Evolutionary conservation across 92 coral and sea anemone species (phyloP), one percentile per base, ranked within the genome.

Genomic region (Paragorgia papillata): DNA sequence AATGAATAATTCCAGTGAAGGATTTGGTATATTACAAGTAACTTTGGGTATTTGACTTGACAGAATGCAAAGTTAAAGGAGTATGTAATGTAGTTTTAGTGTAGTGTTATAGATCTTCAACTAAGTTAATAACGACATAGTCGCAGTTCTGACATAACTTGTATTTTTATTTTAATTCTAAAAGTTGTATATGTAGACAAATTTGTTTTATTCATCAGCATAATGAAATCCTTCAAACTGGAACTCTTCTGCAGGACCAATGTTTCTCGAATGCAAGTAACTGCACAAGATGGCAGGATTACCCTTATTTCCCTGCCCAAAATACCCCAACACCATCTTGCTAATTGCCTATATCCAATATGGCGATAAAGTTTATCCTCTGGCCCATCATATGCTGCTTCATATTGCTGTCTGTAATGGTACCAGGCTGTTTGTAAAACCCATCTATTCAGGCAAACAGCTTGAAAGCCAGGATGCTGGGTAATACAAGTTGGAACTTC

Each of bases 281-380:
- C 83, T 15, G 83, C 83, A 65, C 75, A 64, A 31, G 83, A 64
- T 63, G 57, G 83, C 73, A 79, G 58, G 8, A 59, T 58, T 21
- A 79, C 83, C 63, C 83, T 79, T 22, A 65, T 69, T 33, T 79
- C 83, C n/a, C 63, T 79, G 30, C 65, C 83, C 27, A 79, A 49
- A 65, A 51, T 32, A 24, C 75, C 83, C 83, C 83, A 79, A 53
- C 83, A 65, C 83, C 64, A 79, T 54, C 83, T 64, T 21, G 63
- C 74, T 43, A 77, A 67, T 49, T 77, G 82, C 62, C 74, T 19
- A 43, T 57, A 39, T 57, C 73, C 82, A 46, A 76, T 51, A 57
- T 76, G 73, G 35, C 82, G 60, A 21, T 65, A 48, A 30, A 34
- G 64, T 41, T 65, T 79, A 35, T 65, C 62, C 30, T 65, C 75